Evolutionary conservation across 2,113 vertebrate species (phyloP).

Genomic region (Anolis sagrei): DNA sequence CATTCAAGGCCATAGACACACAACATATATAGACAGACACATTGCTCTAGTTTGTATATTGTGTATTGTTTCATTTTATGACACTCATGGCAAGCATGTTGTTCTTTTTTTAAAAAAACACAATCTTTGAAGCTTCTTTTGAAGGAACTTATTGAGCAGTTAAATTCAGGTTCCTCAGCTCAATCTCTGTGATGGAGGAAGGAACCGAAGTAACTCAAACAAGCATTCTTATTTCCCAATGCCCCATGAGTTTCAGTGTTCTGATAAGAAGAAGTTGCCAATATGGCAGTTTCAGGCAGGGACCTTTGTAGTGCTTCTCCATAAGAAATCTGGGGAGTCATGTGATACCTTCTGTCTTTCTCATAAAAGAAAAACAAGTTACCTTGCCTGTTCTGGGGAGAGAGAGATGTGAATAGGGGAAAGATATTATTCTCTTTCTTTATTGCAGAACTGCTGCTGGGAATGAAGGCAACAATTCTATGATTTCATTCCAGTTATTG

Average conservation of each 20-base stretch:
- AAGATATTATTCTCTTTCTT: neutral
- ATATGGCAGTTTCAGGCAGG: neutral
- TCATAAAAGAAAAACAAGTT: neutral
- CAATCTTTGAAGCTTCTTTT: neutral
- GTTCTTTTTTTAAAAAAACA: neutral
- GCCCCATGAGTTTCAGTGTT: neutral
- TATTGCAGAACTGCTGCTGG: neutral
- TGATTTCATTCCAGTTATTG: neutral
- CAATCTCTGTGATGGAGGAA: neutral
- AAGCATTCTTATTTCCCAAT: neutral
- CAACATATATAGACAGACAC: no score
- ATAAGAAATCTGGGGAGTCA: no score
- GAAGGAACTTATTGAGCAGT: neutral
- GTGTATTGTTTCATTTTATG: neutral
- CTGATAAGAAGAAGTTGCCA: neutral
- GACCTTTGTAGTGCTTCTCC: neutral
- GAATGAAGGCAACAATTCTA: neutral
- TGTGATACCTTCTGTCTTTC: neutral
- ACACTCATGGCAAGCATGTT: neutral
- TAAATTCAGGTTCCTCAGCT: neutral
- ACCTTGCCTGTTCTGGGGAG: neutral
- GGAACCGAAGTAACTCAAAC: neutral
- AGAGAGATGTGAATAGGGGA: neutral
- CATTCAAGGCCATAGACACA: no score
- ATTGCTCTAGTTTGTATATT: neutral